Evolutionary conservation across 2,797 vertebrate species (phyloP).

Genomic region (Zenarchopterus dispar): DNA sequence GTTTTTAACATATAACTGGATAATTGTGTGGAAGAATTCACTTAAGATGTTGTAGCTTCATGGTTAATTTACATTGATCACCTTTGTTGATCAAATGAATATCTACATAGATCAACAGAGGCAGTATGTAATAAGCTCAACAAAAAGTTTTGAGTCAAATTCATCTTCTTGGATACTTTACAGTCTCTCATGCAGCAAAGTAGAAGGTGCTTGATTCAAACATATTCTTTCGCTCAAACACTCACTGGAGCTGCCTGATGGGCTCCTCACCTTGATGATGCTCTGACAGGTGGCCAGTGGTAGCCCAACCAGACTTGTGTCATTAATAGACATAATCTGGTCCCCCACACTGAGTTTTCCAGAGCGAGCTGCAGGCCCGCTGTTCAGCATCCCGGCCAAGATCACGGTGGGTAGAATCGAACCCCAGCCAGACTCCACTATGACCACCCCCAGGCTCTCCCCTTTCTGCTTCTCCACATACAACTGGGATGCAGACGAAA

Average conservation of each 20-base stretch:
- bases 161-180: too few species aligned
- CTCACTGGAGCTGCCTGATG: not conserved
- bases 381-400: conserved; percentile 96
- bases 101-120: too few species aligned
- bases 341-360: conserved; percentile 96
- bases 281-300: conserved; percentile 96
- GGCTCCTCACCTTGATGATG: conserved; percentile 91
- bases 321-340: conserved; percentile 98
- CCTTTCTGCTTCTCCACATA: conserved; percentile 92
- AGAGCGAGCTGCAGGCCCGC: conserved; percentile 92
- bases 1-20: not conserved
- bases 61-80: too few species aligned
- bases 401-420: conserved; percentile 96
- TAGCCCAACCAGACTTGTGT: conserved; percentile 86
- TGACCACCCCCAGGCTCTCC: conserved; percentile 82
- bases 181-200: too few species aligned
- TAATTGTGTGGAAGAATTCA: not conserved
- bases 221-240: not conserved
- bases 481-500: conserved; percentile 76
- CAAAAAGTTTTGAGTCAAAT: too few species aligned
- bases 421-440: conserved; percentile 86
- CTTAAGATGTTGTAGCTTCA: not conserved
- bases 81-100: too few species aligned
- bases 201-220: too few species aligned
- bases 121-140: too few species aligned